Evolutionary conservation across 2,888 invertebrate genomes (phyloP).

Genomic region (Ethmia dodecea): DNA sequence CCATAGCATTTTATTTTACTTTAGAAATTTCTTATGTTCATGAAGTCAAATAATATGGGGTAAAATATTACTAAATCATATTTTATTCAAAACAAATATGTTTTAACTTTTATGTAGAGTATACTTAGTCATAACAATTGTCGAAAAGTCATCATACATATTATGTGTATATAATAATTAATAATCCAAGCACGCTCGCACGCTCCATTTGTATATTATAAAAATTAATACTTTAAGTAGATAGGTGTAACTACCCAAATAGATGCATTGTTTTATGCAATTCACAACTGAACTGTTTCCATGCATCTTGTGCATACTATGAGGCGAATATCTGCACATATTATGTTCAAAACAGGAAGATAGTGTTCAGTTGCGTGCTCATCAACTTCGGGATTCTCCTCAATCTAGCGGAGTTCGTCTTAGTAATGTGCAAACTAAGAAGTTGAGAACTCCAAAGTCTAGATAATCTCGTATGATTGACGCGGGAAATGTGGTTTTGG

Average conservation of each 20-base stretch:
- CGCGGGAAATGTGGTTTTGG: constrained; percentile 35
- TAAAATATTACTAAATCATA: too few species aligned
- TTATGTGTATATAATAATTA: too few species aligned
- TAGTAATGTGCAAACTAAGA: constrained; percentile 46
- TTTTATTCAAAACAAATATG: too few species aligned
- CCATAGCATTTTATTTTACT: constrained; percentile 7
- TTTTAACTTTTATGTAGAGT: too few species aligned
- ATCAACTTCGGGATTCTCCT: constrained; percentile 45
- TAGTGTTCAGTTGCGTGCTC: constrained; percentile 43
- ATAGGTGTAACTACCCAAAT: neutral
- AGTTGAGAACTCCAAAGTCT: constrained; percentile 51
- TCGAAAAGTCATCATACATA: too few species aligned
- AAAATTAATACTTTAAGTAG: neutral
- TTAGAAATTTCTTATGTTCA: too few species aligned
- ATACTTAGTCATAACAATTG: too few species aligned
- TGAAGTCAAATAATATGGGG: too few species aligned
- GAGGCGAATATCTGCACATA: constrained; percentile 20
- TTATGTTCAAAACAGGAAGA: constrained; percentile 35
- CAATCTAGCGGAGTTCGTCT: constrained; percentile 57
- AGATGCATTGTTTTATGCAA: neutral
- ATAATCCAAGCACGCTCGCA: too few species aligned
- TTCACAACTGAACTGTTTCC: neutral
- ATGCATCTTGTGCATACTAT: too few species aligned
- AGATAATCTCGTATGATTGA: constrained; percentile 46
- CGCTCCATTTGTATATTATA: too few species aligned